These are phyloP conservation scores for Habroteleia sp. DNA, from an alignment of 2,888 invertebrate genomes.

Conservation along the genomic window DNA sequence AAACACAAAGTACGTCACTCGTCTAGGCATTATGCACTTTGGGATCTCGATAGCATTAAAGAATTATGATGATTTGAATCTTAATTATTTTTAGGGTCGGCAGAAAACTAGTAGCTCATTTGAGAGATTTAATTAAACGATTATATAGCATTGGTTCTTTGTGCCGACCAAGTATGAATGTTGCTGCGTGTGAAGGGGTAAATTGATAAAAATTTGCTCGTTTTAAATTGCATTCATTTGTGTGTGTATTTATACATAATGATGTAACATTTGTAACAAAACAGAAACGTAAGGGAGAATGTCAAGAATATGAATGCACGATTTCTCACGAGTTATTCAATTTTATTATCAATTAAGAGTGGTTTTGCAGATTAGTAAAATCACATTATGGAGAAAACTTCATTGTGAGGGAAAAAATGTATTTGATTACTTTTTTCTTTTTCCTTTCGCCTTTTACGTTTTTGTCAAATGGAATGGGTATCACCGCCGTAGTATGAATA, in stretches of 20 bases:
- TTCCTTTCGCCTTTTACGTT: conserved; percentile 37
- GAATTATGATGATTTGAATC: no score
- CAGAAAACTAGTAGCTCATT: no score
- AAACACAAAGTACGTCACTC: no score
- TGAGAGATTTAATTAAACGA: no score
- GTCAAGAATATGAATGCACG: conserved; percentile 40
- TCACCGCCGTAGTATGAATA: conserved; percentile 27
- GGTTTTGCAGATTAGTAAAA: conserved; percentile 48
- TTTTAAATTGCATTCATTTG: conserved; percentile 25
- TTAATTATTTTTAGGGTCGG: no score
- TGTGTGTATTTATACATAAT: conserved; percentile 26
- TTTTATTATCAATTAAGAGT: conserved; percentile 63
- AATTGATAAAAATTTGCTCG: conserved; percentile 25
- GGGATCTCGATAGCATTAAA: no score
- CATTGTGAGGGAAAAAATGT: conserved; percentile 57
- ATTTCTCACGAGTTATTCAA: conserved; percentile 59
- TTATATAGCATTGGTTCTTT: neutral
- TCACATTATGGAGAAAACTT: conserved; percentile 61
- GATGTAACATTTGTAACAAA: conserved; percentile 46
- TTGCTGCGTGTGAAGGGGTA: conserved; percentile 3
- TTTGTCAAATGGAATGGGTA: conserved; percentile 8
- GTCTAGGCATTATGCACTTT: no score
- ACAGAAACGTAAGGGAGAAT: conserved; percentile 14
- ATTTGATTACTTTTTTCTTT: conserved; percentile 59
- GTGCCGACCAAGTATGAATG: neutral